These are phyloP conservation scores for Bradypodion ventrale DNA, from an alignment of 2,797 vertebrate genomes.

Conservation along the genomic window DNA sequence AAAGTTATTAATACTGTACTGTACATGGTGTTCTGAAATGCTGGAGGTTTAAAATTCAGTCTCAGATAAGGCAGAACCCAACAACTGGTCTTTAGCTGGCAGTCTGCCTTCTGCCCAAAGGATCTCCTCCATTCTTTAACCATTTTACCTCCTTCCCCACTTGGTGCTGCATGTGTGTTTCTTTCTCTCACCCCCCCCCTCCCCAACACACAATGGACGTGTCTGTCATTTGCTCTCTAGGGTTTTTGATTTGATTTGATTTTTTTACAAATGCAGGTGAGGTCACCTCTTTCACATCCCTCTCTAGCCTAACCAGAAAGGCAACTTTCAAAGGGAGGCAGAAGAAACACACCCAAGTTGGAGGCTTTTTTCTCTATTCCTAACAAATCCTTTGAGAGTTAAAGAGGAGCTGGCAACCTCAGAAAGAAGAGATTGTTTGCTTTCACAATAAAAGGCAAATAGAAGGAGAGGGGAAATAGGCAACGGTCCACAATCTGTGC, in stretches of 20 bases:
- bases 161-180: neutral
- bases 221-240: neutral
- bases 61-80: neutral
- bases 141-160: neutral
- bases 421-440: constrained; percentile 10
- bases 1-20: neutral
- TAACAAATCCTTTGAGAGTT: neutral
- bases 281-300: constrained; percentile 35
- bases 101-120: neutral
- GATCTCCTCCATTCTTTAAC: neutral
- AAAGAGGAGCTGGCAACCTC: neutral
- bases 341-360: constrained; percentile 9
- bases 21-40: constrained; percentile 5
- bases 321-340: constrained; percentile 50
- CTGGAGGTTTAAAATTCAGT: neutral
- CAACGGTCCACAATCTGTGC: neutral
- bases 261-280: constrained; percentile 53
- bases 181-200: neutral
- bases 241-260: too few relatives aligned
- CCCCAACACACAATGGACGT: neutral
- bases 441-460: neutral
- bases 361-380: neutral
- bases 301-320: constrained; percentile 36
- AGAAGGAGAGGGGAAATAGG: neutral
- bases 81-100: neutral